Conservation (phyloP, 1,140 invertebrate genomes). For the Phocides pigmalion region DNA sequence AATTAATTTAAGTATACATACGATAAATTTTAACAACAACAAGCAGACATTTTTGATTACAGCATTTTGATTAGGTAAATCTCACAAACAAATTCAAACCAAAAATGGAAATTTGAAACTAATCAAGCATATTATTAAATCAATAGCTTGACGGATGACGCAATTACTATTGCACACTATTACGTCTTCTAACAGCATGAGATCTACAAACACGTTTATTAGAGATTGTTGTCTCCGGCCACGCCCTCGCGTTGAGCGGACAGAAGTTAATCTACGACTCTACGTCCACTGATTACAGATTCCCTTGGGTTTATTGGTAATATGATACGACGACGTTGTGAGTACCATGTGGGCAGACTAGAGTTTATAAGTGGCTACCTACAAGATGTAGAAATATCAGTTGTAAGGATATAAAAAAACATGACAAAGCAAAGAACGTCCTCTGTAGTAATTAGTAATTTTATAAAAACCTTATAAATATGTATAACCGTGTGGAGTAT, state of each 20-base stretch:
- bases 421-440: neutral
- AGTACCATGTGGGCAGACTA: neutral
- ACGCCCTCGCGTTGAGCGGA: neutral
- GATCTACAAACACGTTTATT: slow-evolving; percentile 3
- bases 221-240: slow-evolving; percentile 7
- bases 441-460: no score
- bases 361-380: no score
- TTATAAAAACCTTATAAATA: no score
- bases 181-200: neutral
- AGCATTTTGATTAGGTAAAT: no score
- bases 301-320: neutral
- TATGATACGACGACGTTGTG: neutral
- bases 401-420: neutral
- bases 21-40: no score
- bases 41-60: no score
- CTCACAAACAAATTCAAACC: no score
- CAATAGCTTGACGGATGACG: neutral
- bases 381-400: no score
- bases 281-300: neutral
- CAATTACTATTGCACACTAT: neutral
- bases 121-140: neutral
- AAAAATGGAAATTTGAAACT: neutral
- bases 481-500: no score
- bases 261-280: neutral
- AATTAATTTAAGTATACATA: no score